These are phyloP conservation scores for Aurelia coerulea DNA, from an alignment of 30 jellyfish, hydroid and myxozoan genomes.

Conservation along the genomic window DNA sequence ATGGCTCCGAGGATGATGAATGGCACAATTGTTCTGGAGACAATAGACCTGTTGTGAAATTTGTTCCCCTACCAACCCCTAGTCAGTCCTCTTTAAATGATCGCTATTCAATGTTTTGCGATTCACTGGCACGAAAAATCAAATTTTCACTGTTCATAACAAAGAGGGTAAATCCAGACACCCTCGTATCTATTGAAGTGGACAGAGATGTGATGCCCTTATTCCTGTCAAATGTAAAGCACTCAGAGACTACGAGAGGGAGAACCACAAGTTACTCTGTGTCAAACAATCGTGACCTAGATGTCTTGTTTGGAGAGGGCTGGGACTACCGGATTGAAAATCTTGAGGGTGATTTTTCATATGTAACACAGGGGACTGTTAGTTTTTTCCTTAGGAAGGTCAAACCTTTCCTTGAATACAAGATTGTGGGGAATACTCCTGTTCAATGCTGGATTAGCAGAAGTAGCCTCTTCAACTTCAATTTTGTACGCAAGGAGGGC, in stretches of 20 bases:
- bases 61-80: not conserved
- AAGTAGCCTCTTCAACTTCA: not conserved
- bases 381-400: not conserved
- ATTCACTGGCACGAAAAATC: not conserved
- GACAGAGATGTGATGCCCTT: not conserved
- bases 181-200: not conserved
- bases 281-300: not conserved
- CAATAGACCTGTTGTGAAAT: not conserved
- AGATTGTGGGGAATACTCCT: not conserved
- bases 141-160: not conserved
- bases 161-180: not conserved
- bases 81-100: not conserved
- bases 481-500: not conserved
- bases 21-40: slow-evolving; percentile 5
- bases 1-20: not conserved
- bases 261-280: not conserved
- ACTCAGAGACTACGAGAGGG: not conserved
- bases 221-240: not conserved
- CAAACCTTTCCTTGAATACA: not conserved
- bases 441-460: not conserved
- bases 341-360: not conserved
- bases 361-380: not conserved
- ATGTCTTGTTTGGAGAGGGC: not conserved
- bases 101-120: not conserved
- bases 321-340: slow-evolving; percentile 10